Base-by-base conservation (phyloP, 2,113 vertebrate species). In the Gopherus flavomarginatus region DNA sequence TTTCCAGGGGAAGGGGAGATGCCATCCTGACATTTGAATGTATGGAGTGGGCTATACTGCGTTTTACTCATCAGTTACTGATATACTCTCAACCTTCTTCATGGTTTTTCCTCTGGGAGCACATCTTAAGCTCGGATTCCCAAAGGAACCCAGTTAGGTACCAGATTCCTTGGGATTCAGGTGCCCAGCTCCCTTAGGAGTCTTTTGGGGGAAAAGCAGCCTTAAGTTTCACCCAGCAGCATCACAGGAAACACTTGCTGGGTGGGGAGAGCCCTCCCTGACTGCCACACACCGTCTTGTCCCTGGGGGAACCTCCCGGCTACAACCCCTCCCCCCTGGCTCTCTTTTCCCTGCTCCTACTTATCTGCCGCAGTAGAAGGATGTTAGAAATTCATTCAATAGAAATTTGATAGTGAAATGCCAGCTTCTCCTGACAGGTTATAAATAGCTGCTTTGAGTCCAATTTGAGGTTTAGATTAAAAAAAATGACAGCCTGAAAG, bases 401-500 rank as follows among this genome's bases (percentile, higher is more conserved):
- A 56, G 38, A 88, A 91, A 52, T 26, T 83, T 21, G 84, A 85
- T 52, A 81, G 87, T 35, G 93, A 90, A 93, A 90, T 14, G 16
- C 79, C 92, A 62, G 95, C 90, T 88, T 96, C 96, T 85, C 93
- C 50, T 89, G 83, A 81, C 91, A 95, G 97, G 88, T 94, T 93
- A 92, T 95, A 97, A 97, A 97, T 79, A 95, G 78, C 86, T 21
- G 14, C 90, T 90, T 72, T 65, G 85, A 84, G 94, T 87, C 90
- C 91, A 92, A 80, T 87, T 88, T 69, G 92, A 97, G 94, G 80
- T 84, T 95, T 85, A 87, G 93, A 94, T 97, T 95, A 86, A 59
- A 93, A 91, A 65, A 81, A 52, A 2, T 5, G 38, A 75, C 14
- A 75, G 44, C 31, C 6, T 42, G 52, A 52, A 50, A 88, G 84